These are phyloP conservation scores for Actinemys pallida DNA, from an alignment of 2,113 vertebrate species.

Conservation along the genomic window DNA sequence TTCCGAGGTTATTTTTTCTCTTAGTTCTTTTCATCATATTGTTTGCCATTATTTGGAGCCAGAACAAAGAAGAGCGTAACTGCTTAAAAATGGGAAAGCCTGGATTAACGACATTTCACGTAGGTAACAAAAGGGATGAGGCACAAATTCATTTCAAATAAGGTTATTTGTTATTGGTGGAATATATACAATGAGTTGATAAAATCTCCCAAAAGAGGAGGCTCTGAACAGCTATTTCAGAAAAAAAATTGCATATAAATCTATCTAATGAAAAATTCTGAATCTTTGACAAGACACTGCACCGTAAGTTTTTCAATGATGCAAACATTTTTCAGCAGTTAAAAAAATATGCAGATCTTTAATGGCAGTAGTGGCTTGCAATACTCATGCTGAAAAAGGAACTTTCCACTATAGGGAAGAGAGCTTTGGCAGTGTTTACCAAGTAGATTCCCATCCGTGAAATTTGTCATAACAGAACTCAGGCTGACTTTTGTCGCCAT, in stretches of 20 bases:
- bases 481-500: neutral
- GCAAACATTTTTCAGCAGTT: neutral
- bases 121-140: neutral
- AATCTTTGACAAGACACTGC: neutral
- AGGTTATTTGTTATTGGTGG: neutral
- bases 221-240: neutral
- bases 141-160: neutral
- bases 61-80: neutral
- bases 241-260: neutral
- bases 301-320: neutral
- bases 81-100: neutral
- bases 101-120: neutral
- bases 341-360: neutral
- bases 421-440: neutral
- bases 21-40: neutral
- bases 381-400: neutral
- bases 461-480: neutral
- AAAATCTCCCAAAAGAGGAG: neutral
- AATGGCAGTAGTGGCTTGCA: neutral
- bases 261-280: neutral
- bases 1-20: neutral
- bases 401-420: neutral
- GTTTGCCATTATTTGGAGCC: neutral
- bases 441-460: neutral
- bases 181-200: neutral